Base-by-base conservation (phyloP, 2,888 invertebrate species). In the Venustoraphidia nigricollis region DNA sequence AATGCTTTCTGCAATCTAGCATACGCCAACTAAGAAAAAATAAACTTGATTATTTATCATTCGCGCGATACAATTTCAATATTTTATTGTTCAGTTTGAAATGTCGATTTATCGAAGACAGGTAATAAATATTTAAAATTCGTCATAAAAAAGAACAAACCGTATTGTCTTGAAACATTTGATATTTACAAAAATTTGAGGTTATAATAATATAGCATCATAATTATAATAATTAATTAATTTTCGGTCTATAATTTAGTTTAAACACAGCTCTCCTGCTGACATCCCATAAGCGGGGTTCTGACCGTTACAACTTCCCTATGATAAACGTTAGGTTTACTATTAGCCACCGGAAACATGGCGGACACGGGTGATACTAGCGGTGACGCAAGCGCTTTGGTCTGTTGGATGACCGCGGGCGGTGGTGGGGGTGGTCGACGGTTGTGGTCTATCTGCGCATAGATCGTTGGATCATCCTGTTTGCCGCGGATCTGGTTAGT, bases 391-490 rank as follows among this genome's bases (percentile, higher is more conserved):
- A 66, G 62, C 53, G 65, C 42, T 58, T 58, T 40, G 57, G 11
- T 44, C 9, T 27, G 45, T 46, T n/a, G 47, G 52, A 41, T 46
- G 35, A 58, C 34, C 58, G 63, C 44, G 62, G 64, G 63, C 61
- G 48, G 52, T 49, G 53, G 60, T 41, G 65, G 65, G 11, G 68
- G 66, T 41, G 68, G 66, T 56, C 73, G 68, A 54, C 76, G 73
- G 57, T 70, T 74, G 61, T 81, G 81, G 66, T 82, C 82, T 65
- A 83, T 82, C 68, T 82, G 81, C 51, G 83, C 82, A 65, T 83
- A 82, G 61, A 82, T 77, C 58, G 81, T 81, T 46, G 81, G 74
- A 59, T 82, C 81, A 57, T 79, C 79, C 43, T 59, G 62, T 48
- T 62, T 60, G 48, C 62, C 63, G 17, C 67, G 60, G 13, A 59